Conservation (phyloP, 2,797 vertebrate species). For the Mormyrus proboscirostris region DNA sequence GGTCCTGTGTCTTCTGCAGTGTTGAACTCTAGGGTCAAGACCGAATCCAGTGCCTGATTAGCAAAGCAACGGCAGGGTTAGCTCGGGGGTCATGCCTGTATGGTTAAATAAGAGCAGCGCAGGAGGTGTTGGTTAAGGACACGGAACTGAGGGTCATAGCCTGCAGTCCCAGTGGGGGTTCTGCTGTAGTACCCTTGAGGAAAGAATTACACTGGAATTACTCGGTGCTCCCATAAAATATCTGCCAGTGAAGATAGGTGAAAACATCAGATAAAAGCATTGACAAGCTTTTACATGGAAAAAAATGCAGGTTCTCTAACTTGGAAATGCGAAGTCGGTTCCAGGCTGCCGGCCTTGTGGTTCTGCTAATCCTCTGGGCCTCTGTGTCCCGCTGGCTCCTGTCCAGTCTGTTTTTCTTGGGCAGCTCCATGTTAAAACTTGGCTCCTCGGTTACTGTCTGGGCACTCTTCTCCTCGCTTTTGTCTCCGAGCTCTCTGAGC, state of each 20-base stretch:
- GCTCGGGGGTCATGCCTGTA: neutral
- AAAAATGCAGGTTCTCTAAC: neutral
- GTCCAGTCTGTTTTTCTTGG: neutral
- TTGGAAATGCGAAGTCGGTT: neutral
- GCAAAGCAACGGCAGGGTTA: neutral
- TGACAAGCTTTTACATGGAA: neutral
- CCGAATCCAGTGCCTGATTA: neutral
- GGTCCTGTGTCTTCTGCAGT: neutral
- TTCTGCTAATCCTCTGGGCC: neutral
- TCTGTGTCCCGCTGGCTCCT: neutral
- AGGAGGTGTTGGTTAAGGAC: neutral
- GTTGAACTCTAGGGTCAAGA: neutral
- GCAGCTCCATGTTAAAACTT: conserved; percentile 1
- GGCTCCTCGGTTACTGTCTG: neutral
- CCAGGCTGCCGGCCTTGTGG: neutral
- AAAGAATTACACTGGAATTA: neutral
- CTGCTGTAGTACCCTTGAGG: neutral
- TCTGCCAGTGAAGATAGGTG: neutral
- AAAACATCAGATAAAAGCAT: neutral
- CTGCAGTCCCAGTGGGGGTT: neutral
- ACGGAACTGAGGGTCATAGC: neutral
- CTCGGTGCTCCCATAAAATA: neutral
- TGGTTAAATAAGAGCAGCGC: conserved; percentile 6
- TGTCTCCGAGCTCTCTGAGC: neutral
- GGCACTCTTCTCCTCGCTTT: neutral